Evolutionary conservation across 2,797 vertebrate genomes (phyloP).

Genomic region (Australoheros facetus): DNA sequence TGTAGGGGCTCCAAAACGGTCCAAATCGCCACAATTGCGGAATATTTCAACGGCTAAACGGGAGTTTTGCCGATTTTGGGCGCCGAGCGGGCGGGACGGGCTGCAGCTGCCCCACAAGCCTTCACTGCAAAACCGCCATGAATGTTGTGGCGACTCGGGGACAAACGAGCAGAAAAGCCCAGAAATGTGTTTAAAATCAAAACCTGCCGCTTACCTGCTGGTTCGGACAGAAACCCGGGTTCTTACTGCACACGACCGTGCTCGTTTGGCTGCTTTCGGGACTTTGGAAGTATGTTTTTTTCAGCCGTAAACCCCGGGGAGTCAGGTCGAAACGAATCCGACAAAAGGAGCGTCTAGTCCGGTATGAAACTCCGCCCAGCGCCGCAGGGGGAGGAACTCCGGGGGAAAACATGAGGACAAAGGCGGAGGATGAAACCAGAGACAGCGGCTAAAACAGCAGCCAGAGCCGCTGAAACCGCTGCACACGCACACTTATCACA

Average conservation of each 20-base stretch:
- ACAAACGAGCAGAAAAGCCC: slow-evolving; percentile 69
- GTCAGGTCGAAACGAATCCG: slow-evolving; percentile 84
- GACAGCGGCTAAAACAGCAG: slow-evolving; percentile 51
- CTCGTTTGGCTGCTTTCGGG: slow-evolving; percentile 37
- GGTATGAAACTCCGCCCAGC: slow-evolving; percentile 89
- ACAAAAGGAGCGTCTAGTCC: slow-evolving; percentile 87
- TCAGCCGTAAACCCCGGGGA: slow-evolving; percentile 83
- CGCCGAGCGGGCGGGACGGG: slow-evolving; percentile 45
- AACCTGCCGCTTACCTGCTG: slow-evolving; percentile 69
- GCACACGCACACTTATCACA: too few relatives aligned
- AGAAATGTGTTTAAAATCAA: slow-evolving; percentile 57
- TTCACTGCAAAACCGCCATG: slow-evolving; percentile 84
- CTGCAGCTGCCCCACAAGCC: slow-evolving; percentile 73
- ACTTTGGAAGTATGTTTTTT: slow-evolving; percentile 69
- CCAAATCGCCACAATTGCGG: background rate
- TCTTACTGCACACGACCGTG: slow-evolving; percentile 29
- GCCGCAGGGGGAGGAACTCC: slow-evolving; percentile 89
- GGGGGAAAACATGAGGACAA: slow-evolving; percentile 79
- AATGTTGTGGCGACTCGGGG: slow-evolving; percentile 78
- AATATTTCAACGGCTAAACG: background rate
- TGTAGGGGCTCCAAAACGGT: background rate
- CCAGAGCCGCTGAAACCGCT: slow-evolving; percentile 24
- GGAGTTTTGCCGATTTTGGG: background rate
- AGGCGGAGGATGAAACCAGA: slow-evolving; percentile 79
- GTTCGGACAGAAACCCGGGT: slow-evolving; percentile 19